Conservation (phyloP, 2,113 vertebrate species). For the Syngnathus typhle region DNA sequence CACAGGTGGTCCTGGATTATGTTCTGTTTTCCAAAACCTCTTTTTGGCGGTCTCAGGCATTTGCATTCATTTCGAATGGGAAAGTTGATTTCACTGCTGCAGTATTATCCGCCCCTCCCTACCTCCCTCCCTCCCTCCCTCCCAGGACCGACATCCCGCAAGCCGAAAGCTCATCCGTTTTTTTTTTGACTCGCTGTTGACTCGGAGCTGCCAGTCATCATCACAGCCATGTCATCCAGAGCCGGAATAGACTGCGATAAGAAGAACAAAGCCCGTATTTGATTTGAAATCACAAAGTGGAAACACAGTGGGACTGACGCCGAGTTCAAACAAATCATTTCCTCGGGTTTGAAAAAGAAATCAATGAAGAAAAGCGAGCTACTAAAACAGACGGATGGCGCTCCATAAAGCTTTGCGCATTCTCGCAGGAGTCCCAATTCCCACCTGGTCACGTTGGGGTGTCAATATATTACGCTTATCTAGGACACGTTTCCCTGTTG, state of each 20-base stretch:
- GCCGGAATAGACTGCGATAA: constrained; percentile 45
- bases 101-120: constrained; percentile 6
- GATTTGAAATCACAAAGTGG: constrained; percentile 54
- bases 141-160: constrained; percentile 26
- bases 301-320: constrained; percentile 17
- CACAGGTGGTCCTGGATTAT: too few species aligned
- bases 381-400: constrained; percentile 22
- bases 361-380: constrained; percentile 29
- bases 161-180: constrained; percentile 4
- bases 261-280: constrained; percentile 51
- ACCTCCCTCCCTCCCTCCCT: constrained; percentile 11
- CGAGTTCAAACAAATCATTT: constrained; percentile 41
- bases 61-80: neutral
- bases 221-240: constrained; percentile 18
- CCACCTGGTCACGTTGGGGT: constrained; percentile 33
- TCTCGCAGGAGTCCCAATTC: constrained; percentile 50
- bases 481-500: neutral
- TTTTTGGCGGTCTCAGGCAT: too few species aligned
- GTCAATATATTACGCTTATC: constrained; percentile 27
- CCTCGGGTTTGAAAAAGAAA: constrained; percentile 7
- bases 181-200: constrained; percentile 1
- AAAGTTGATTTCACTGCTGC: too few species aligned
- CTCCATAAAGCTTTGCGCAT: constrained; percentile 19
- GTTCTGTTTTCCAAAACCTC: too few species aligned
- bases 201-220: constrained; percentile 29